Evolutionary conservation across 92 coral and sea anemone species (phyloP).

Genomic region (Heteractis magnifica): DNA sequence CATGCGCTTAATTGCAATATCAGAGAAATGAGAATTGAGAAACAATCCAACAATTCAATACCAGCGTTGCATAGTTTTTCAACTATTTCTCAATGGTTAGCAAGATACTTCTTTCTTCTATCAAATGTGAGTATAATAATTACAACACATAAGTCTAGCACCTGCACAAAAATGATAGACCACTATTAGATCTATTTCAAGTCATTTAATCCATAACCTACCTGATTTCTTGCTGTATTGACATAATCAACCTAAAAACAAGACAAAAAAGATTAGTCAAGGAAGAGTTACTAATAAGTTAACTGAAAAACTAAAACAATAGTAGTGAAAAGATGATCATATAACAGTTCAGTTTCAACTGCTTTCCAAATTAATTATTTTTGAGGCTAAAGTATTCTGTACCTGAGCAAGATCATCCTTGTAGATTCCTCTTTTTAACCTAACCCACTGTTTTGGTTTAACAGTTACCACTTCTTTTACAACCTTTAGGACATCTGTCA

Average conservation of each 20-base stretch:
- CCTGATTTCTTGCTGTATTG: conserved; percentile 98
- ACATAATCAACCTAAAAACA: conserved; percentile 82
- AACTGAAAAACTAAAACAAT: too few relatives aligned
- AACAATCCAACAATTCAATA: too few relatives aligned
- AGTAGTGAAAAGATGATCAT: background rate
- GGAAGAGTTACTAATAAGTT: background rate
- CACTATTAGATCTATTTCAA: too few relatives aligned
- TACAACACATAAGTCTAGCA: too few relatives aligned
- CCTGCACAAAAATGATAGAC: too few relatives aligned
- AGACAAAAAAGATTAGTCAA: background rate
- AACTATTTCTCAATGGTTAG: too few relatives aligned
- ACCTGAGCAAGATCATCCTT: conserved; percentile 99
- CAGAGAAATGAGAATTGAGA: too few relatives aligned
- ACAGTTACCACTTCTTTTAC: conserved; percentile 92
- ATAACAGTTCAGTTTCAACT: background rate
- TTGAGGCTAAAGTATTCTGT: background rate
- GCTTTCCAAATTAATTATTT: background rate
- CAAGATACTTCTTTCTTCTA: too few relatives aligned
- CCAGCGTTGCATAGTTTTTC: too few relatives aligned
- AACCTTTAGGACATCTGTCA: conserved; percentile 97
- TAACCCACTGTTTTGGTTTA: conserved; percentile 96
- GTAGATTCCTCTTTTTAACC: conserved; percentile 95
- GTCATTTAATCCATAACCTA: background rate
- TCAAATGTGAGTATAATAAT: too few relatives aligned
- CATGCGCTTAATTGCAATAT: too few relatives aligned